phyloP scores from a whole-genome alignment of 2,797 vertebrate species.

The Neopelma chrysocephalum region DNA sequence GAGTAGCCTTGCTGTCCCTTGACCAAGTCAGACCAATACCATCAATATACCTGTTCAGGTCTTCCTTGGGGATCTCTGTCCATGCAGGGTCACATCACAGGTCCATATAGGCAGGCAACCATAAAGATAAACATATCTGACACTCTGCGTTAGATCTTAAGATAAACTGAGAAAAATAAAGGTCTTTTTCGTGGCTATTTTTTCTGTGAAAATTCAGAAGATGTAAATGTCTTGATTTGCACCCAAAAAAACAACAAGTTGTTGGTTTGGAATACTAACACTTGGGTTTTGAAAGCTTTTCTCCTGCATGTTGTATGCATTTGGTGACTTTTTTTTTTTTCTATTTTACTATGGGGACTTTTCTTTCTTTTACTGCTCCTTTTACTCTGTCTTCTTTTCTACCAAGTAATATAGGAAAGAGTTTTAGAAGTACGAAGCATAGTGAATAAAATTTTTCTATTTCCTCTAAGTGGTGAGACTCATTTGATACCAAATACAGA shows the following conservation, averaged over 20 bases:
- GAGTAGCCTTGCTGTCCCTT: background rate
- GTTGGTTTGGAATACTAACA: background rate
- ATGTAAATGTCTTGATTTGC: background rate
- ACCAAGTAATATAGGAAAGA: background rate
- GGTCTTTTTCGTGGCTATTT: background rate
- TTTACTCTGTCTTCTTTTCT: background rate
- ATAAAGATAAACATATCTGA: background rate
- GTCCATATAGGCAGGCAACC: background rate
- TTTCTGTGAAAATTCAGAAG: background rate
- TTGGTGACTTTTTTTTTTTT: rapidly evolving
- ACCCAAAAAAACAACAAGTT: background rate
- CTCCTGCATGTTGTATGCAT: background rate
- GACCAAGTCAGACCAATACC: background rate
- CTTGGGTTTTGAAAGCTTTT: background rate
- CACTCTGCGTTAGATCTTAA: background rate
- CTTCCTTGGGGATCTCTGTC: background rate
- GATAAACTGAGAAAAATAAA: background rate
- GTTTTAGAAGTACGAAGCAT: background rate
- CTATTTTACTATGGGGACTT: background rate
- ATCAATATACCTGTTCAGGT: background rate
- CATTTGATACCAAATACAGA: background rate
- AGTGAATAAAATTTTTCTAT: background rate
- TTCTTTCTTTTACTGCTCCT: background rate
- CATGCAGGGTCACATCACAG: background rate
- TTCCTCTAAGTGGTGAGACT: background rate